Conservation (phyloP, 1,140 invertebrate genomes). For the Dolichoris vasculosae region DNA sequence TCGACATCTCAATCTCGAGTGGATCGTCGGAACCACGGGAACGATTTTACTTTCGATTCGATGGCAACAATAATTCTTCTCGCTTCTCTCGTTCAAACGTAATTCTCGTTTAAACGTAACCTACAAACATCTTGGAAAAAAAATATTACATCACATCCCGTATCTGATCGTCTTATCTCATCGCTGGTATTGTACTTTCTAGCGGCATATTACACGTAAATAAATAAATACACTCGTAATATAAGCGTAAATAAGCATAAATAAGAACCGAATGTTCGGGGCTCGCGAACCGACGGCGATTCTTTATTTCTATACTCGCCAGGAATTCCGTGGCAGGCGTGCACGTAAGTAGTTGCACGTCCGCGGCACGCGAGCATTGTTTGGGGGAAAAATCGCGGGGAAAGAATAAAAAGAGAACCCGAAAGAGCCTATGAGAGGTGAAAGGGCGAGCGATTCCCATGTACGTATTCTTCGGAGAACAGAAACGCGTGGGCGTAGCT, state of each 20-base stretch:
- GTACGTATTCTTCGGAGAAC: not conserved
- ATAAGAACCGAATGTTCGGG: not conserved
- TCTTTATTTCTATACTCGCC: slow-evolving; percentile 2
- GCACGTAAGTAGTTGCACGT: not conserved
- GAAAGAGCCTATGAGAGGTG: slow-evolving; percentile 40
- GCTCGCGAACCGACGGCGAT: slow-evolving; percentile 12
- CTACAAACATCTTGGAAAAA: not conserved
- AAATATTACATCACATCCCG: not conserved
- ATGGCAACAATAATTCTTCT: not conserved
- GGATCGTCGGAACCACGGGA: not conserved
- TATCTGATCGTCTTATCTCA: slow-evolving; percentile 35
- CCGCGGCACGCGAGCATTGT: slow-evolving; percentile 28
- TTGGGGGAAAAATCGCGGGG: not conserved
- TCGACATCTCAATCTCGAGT: slow-evolving; percentile 23
- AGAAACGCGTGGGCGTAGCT: not conserved
- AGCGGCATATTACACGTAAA: not conserved
- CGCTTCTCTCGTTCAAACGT: not conserved
- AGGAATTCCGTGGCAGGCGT: slow-evolving; percentile 5
- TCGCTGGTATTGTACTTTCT: not conserved
- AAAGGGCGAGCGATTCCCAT: slow-evolving; percentile 40
- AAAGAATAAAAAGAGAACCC: too few species aligned
- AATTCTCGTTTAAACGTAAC: too few species aligned
- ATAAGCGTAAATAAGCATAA: not conserved
- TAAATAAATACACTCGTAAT: not conserved
- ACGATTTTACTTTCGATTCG: not conserved